phyloP scores from a whole-genome alignment of 2,888 invertebrate species.

The Cryptocephalus primarius region DNA sequence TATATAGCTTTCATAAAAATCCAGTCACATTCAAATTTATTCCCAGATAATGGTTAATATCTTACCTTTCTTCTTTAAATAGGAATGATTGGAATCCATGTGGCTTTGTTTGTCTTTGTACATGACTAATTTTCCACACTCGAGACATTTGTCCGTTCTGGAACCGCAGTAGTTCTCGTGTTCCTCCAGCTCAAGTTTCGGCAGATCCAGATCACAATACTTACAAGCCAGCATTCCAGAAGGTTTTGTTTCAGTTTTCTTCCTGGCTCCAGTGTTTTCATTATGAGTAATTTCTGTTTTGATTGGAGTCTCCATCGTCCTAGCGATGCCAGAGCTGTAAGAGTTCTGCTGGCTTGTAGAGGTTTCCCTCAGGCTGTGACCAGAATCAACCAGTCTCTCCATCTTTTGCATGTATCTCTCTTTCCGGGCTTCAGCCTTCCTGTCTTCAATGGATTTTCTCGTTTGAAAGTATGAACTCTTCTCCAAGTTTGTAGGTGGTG shows the following conservation, averaged over 20 bases:
- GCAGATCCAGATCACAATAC: slow-evolving; percentile 55
- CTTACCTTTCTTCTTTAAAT: no score
- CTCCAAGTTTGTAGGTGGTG: slow-evolving; percentile 21
- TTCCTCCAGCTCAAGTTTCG: slow-evolving; percentile 45
- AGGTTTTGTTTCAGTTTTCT: slow-evolving; percentile 2
- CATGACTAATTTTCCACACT: slow-evolving; percentile 60
- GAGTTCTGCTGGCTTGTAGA: slow-evolving; percentile 1
- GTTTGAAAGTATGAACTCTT: slow-evolving; percentile 24
- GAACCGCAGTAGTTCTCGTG: slow-evolving; percentile 63
- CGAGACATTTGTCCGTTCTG: slow-evolving; percentile 56
- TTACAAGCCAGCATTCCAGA: slow-evolving; percentile 43
- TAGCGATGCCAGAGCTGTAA: background rate
- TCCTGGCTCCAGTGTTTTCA: background rate
- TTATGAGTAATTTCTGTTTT: background rate
- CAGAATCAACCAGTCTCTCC: slow-evolving; percentile 22
- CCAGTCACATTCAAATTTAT: no score
- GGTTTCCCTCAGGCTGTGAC: slow-evolving; percentile 16
- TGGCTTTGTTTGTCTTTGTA: slow-evolving; percentile 54
- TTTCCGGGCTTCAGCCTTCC: slow-evolving; percentile 21
- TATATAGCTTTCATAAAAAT: no score
- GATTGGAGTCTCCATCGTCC: background rate
- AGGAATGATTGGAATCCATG: slow-evolving; percentile 48
- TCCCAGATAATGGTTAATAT: no score
- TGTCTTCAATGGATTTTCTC: slow-evolving; percentile 25
- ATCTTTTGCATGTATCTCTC: slow-evolving; percentile 18